phyloP scores from a whole-genome alignment of 2,888 invertebrate species.

The Alcis repandata region DNA sequence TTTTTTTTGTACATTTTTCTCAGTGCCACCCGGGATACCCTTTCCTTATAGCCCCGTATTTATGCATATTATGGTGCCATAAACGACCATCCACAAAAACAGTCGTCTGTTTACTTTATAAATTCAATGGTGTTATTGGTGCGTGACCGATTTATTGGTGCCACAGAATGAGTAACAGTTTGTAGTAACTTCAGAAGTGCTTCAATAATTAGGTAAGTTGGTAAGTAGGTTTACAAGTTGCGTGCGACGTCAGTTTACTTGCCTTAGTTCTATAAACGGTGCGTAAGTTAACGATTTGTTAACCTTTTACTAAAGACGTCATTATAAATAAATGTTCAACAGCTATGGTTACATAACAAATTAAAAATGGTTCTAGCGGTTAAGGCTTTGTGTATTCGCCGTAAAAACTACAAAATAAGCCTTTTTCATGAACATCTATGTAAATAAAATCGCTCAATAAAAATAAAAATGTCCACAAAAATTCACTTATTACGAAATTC shows the following conservation, averaged over 20 bases:
- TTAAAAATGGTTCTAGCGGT: too few species aligned
- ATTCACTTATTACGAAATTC: background rate
- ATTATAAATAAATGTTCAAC: background rate
- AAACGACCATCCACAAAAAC: background rate
- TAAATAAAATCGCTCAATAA: background rate
- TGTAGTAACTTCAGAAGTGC: background rate
- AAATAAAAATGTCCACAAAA: slow-evolving; percentile 1
- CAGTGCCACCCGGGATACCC: too few species aligned
- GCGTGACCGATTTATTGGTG: slow-evolving; percentile 27
- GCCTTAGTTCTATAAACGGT: background rate
- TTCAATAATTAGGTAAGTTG: slow-evolving; percentile 13
- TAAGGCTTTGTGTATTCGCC: too few species aligned
- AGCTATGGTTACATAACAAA: background rate
- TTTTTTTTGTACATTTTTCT: too few species aligned
- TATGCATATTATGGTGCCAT: too few species aligned
- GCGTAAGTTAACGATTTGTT: slow-evolving; percentile 7
- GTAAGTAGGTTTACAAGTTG: slow-evolving; percentile 15
- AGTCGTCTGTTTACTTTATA: slow-evolving; percentile 20
- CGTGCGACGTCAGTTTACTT: slow-evolving; percentile 7
- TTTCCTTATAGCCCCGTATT: too few species aligned
- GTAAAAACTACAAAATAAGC: too few species aligned
- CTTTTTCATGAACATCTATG: background rate
- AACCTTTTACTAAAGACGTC: slow-evolving; percentile 6
- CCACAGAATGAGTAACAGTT: background rate
- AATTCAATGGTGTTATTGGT: slow-evolving; percentile 18